Evolutionary conservation across 2,113 vertebrate species (phyloP), one percentile per base, ranked within the genome.

Genomic region (Engystomops pustulosus): DNA sequence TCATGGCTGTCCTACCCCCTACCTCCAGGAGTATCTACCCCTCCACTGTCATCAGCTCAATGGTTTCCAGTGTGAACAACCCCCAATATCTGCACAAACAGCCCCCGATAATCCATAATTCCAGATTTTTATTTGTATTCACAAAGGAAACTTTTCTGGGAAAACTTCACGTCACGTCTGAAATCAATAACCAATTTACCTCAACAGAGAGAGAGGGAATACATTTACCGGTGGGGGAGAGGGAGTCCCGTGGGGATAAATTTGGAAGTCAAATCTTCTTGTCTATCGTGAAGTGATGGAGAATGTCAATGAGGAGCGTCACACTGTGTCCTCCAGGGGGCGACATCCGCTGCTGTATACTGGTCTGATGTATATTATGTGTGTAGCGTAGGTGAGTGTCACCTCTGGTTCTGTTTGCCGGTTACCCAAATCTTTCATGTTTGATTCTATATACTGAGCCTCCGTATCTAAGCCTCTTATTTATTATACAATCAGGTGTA

Each of bases 141-240:
- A 67, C 62, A 20, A 20, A 18, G 17, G 6, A 34, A 67, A 67
- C 12, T 47, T 45, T 44, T 12, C 25, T 5, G 23, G 20, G 23
- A 23, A 47, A 44, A 47, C 12, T 47, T 72, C 44, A 44, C 18
- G 70, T 45, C 41, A 72, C 41, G 23, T 72, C 25, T 14, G 70
- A 44, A 72, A 72, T 72, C 70, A 45, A 72, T 72, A 72, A 72
- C 8, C 41, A 72, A 72, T 72, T 72, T 72, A 23, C 41, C 20
- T 17, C 41, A 4, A 0, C 70, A 72, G 38, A 14, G 23, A 8
- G 70, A 44, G 38, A 14, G 41, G 15, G 25, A 72, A 72, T 72
- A 27, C 38, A 72, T 72, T 67, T 47, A 72, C 44, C 41, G 45
- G 41, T 47, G 70, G 69, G 70, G 25, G 23, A 18, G 70, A 8